phyloP scores from a whole-genome alignment of 64 coral and sea anemone genomes.

The Pachyseris speciosa region DNA sequence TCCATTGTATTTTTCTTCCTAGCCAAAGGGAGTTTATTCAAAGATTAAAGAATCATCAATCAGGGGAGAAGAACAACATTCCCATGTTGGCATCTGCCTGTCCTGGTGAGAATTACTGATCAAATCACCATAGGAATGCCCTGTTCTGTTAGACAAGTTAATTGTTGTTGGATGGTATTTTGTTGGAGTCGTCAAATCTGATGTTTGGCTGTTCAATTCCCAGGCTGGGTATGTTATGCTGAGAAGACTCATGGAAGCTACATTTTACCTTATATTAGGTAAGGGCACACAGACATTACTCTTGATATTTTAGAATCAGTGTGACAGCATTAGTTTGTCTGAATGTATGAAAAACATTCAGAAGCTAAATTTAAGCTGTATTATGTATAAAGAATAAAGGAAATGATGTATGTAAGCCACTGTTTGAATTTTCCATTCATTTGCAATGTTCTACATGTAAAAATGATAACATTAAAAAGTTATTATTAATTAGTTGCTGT shows the following conservation, averaged over 20 bases:
- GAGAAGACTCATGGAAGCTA: slow-evolving; percentile 98
- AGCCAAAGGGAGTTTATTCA: slow-evolving; percentile 83
- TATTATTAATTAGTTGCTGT: too few species aligned
- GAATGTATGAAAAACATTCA: too few species aligned
- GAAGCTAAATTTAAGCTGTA: too few species aligned
- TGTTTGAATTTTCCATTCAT: too few species aligned
- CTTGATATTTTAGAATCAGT: too few species aligned
- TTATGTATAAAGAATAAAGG: too few species aligned
- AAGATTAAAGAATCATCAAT: slow-evolving; percentile 57
- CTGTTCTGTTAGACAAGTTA: too few species aligned
- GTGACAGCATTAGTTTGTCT: too few species aligned
- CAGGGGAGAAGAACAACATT: slow-evolving; percentile 56
- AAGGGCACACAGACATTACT: neutral
- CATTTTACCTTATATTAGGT: slow-evolving; percentile 96
- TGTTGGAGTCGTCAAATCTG: neutral
- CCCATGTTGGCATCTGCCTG: slow-evolving; percentile 97
- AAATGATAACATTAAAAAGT: too few species aligned
- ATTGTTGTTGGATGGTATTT: neutral
- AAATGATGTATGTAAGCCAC: too few species aligned
- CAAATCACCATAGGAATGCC: neutral
- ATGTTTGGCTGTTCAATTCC: neutral
- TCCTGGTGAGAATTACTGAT: slow-evolving; percentile 63
- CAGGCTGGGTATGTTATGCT: slow-evolving; percentile 98
- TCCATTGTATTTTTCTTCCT: neutral
- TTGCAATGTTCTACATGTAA: too few species aligned